phyloP scores from a whole-genome alignment of 2,113 vertebrate genomes.

The Sinosuthora webbiana region DNA sequence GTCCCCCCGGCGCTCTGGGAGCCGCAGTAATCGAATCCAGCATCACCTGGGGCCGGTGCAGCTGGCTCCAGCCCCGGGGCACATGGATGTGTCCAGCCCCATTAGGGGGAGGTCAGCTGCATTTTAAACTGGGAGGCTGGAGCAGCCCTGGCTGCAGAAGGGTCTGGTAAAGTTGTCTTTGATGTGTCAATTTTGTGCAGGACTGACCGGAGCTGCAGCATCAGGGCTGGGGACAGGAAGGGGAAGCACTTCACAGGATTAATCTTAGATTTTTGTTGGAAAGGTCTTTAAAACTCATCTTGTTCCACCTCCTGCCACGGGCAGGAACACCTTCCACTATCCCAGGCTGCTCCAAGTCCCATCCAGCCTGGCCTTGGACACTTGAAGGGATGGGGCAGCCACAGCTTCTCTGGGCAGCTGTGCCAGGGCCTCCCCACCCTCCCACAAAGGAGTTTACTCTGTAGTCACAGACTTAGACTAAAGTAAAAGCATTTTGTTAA shows the following conservation, averaged over 20 bases:
- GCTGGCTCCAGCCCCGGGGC: background rate
- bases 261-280: background rate
- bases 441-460: background rate
- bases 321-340: background rate
- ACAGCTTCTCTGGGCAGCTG: background rate
- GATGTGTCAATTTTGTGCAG: background rate
- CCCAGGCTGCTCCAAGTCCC: background rate
- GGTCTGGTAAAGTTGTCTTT: background rate
- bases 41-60: background rate
- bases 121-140: background rate
- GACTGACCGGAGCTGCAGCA: background rate
- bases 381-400: background rate
- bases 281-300: background rate
- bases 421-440: background rate
- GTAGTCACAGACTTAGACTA: background rate
- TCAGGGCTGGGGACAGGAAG: background rate
- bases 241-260: background rate
- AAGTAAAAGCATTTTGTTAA: background rate
- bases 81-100: slow-evolving; percentile 3
- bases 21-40: background rate
- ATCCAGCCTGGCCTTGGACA: background rate
- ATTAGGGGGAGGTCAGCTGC: background rate
- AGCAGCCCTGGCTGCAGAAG: background rate
- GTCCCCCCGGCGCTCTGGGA: background rate
- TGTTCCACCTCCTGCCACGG: background rate